Evolutionary conservation across 1,140 invertebrate species (phyloP).

Genomic region (Diachasma alloeum): DNA sequence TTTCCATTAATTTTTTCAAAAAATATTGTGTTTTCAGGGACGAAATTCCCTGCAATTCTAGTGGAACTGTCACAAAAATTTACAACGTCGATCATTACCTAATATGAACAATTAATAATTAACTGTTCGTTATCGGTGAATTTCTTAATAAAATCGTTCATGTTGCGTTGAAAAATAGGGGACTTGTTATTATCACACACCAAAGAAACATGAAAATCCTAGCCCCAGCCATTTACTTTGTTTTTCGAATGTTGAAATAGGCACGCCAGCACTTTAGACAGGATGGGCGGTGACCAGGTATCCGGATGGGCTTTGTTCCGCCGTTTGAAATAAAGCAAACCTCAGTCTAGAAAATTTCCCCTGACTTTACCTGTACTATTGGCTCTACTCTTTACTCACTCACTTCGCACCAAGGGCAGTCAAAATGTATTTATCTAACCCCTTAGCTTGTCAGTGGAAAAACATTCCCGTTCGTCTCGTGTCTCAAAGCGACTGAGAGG

Average conservation of each 20-base stretch:
- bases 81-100: no score
- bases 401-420: not conserved
- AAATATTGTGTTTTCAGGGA: no score
- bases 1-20: no score
- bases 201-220: not conserved
- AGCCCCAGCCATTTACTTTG: not conserved
- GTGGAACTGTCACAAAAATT: no score
- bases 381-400: not conserved
- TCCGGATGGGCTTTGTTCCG: not conserved
- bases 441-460: not conserved
- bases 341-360: not conserved
- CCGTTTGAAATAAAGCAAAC: slow-evolving; percentile 1
- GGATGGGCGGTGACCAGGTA: slow-evolving; percentile 28
- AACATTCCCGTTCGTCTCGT: not conserved
- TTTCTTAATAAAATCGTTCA: no score
- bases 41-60: no score
- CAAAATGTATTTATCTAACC: not conserved
- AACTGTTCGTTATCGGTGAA: no score
- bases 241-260: not conserved
- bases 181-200: no score
- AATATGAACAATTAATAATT: no score
- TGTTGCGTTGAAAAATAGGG: no score
- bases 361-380: slow-evolving; percentile 1
- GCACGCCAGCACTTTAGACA: not conserved
- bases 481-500: not conserved